These are phyloP conservation scores for Leptopterna dolabrata DNA, from an alignment of 2,888 invertebrate genomes.

Conservation along the genomic window DNA sequence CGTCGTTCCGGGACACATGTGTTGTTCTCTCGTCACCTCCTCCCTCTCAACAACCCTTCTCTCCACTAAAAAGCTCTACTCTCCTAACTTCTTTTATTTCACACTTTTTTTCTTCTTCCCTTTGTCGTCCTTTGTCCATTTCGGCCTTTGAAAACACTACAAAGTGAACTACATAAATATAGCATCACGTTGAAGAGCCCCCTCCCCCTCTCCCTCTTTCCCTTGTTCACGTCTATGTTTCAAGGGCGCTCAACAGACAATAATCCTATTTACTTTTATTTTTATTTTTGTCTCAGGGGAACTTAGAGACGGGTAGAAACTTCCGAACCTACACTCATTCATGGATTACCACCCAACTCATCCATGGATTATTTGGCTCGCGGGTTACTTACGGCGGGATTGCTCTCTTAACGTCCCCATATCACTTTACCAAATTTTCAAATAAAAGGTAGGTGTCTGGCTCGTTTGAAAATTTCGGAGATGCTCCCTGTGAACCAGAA, in stretches of 20 bases:
- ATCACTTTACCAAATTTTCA: no score
- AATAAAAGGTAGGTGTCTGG: no score
- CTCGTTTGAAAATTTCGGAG: no score
- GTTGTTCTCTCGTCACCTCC: neutral
- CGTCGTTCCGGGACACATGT: neutral
- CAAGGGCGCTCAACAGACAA: neutral
- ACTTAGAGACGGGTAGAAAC: no score
- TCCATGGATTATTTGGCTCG: no score
- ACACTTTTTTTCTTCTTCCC: neutral
- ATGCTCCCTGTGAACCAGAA: no score
- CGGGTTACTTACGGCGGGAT: no score
- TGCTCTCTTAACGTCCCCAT: no score
- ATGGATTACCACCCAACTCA: no score
- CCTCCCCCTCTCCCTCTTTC: neutral
- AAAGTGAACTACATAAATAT: constrained; percentile 11
- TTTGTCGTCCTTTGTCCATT: neutral
- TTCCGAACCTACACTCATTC: no score
- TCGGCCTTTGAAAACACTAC: neutral
- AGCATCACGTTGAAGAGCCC: neutral
- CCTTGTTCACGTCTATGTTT: neutral
- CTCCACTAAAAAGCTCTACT: neutral
- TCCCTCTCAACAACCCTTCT: neutral
- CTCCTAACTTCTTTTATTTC: constrained; percentile 1
- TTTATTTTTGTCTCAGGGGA: no score
- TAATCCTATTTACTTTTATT: neutral